Base-by-base conservation (phyloP, 2,797 vertebrate species). In the Sylvilagus floridanus region DNA sequence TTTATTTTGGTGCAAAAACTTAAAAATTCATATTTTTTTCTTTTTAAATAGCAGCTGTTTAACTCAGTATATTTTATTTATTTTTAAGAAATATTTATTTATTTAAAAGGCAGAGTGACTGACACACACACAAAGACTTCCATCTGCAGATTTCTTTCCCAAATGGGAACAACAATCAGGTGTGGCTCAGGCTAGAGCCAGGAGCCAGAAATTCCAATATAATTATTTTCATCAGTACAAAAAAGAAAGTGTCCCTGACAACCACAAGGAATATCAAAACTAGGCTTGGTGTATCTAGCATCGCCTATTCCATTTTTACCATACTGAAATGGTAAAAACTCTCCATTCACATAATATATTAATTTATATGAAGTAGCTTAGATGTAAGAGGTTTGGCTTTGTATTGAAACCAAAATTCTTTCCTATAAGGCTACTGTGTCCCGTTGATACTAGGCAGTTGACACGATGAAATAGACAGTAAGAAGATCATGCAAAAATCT, bases 181-280 rank as follows among this genome's bases (percentile, higher is more conserved):
- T 16, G 54, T 57, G 19, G 54, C 14, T 17, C 54, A 57, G 54
- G 54, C 54, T 57, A 57, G 19, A 57, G 54, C 19, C 54, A 57
- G 54, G 19, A 57, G 54, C 12, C 14, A 72, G 57, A 81, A 95
- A 89, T 10, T 30, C 93, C 77, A 32, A 54, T 13, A 62, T 65
- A 83, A 83, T 87, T 12, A 88, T 60, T 93, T 84, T 66, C n/a
- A 7, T 16, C 79, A 65, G 26, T 78, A 71, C 75, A 10, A 65
- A 54, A 32, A 65, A 84, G 54, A 50, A 35, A 35, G 42, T 60
- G 52, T 60, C 28, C 88, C 52, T 52, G 21, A 57, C 11, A 66
- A 79, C n/a, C 24, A 76, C 57, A 95, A 76, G 47, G 10, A 63
- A 84, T 0, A 83, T 82, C 37, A 93, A 83, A 92, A 54, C 28